Conservation (phyloP, 2,113 vertebrate genomes). For the Eurystomus gularis region DNA sequence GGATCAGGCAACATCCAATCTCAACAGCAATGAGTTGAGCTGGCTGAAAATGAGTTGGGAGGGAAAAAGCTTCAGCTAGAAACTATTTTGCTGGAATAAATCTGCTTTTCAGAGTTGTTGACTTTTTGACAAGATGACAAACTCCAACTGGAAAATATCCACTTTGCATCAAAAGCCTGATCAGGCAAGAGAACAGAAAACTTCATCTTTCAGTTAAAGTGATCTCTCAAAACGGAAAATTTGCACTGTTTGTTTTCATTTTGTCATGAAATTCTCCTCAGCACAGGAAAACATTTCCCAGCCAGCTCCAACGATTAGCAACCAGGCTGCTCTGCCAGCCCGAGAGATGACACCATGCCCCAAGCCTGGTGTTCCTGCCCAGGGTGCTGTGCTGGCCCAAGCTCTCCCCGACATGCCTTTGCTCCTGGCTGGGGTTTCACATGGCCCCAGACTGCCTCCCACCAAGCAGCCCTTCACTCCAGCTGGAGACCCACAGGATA, state of each 20-base stretch:
- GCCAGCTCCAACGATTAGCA: background rate
- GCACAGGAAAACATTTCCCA: background rate
- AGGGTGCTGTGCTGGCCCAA: background rate
- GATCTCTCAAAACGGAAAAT: background rate
- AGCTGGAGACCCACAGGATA: background rate
- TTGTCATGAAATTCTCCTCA: background rate
- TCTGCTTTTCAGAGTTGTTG: background rate
- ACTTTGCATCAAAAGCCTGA: background rate
- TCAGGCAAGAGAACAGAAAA: background rate
- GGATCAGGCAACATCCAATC: background rate
- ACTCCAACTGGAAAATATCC: background rate
- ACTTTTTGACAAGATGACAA: background rate
- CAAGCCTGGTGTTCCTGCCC: rapidly evolving
- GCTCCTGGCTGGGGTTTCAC: background rate
- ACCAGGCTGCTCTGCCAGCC: background rate
- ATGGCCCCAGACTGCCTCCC: background rate
- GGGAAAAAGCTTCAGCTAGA: background rate
- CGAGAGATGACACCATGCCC: background rate
- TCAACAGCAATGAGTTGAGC: background rate
- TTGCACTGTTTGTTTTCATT: background rate
- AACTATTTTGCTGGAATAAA: background rate
- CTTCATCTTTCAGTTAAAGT: background rate
- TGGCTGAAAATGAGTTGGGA: background rate
- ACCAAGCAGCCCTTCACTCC: background rate
- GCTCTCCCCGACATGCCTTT: rapidly evolving